A percentile compares a stretch with the other conserved stretches of the same genome.
phyloP scores from a whole-genome alignment of 2,888 invertebrate species.

The Orthosia gothica region DNA sequence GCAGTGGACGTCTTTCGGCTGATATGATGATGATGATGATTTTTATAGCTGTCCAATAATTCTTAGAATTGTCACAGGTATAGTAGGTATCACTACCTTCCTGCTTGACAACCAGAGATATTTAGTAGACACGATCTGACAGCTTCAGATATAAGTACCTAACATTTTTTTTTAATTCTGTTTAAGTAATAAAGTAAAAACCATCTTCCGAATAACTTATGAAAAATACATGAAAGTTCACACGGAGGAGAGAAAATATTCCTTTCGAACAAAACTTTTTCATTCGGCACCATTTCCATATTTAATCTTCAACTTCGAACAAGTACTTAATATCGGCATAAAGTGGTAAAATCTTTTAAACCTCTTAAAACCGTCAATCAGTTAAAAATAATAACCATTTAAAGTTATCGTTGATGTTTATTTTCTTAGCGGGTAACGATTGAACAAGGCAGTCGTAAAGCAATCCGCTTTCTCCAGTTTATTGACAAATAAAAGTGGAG shows the following conservation, averaged over 20 bases:
- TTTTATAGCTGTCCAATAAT: too few relatives aligned
- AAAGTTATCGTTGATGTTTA: constrained; percentile 17
- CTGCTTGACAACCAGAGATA: not conserved
- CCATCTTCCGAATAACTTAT: not conserved
- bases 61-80: too few relatives aligned
- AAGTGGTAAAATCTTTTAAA: constrained; percentile 2
- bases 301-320: not conserved
- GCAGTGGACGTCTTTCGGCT: too few relatives aligned
- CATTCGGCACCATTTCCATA: not conserved
- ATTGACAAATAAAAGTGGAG: constrained; percentile 27
- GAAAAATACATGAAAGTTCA: constrained; percentile 1
- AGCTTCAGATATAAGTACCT: not conserved
- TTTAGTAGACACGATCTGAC: not conserved
- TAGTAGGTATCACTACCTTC: too few relatives aligned
- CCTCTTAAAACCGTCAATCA: not conserved
- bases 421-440: constrained; percentile 14
- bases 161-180: not conserved
- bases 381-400: constrained; percentile 7
- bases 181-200: not conserved
- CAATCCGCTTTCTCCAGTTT: constrained; percentile 16
- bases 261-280: not conserved
- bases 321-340: not conserved
- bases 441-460: constrained; percentile 6
- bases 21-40: too few relatives aligned
- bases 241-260: not conserved